These are phyloP conservation scores for Dryomyza anilis DNA, from an alignment of 2,888 invertebrate genomes.

Conservation along the genomic window DNA sequence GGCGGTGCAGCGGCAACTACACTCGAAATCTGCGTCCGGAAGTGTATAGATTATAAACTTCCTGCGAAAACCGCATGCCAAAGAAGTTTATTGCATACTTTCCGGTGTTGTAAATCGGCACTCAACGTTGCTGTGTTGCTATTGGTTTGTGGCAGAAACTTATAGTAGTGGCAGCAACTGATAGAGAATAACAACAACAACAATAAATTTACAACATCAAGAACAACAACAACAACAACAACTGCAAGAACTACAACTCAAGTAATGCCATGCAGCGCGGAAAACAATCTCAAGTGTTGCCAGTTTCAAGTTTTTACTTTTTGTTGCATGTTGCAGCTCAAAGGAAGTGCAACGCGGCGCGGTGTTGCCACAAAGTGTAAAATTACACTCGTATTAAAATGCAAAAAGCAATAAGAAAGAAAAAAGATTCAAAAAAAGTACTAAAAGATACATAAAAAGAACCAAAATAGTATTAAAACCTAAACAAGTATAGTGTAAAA, in stretches of 20 bases:
- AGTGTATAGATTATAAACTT: neutral
- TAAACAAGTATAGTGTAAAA: no score
- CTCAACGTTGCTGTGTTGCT: neutral
- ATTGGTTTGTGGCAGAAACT: neutral
- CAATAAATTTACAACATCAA: neutral
- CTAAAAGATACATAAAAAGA: no score
- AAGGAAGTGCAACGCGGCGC: neutral
- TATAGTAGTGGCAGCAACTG: neutral
- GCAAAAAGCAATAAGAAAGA: no score
- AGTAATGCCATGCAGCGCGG: no score
- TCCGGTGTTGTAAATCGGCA: neutral
- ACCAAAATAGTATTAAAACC: no score
- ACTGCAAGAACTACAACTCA: no score
- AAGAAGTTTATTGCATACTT: conserved; percentile 16
- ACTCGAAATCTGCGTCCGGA: no score
- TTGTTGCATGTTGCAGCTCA: neutral
- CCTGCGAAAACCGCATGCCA: neutral
- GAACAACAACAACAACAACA: no score
- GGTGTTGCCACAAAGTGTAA: neutral
- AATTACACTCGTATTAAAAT: neutral
- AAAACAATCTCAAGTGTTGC: neutral
- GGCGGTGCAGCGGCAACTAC: no score
- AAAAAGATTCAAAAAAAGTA: no score
- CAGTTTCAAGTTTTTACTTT: neutral
- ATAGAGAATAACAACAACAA: neutral